phyloP scores from a whole-genome alignment of 2,888 invertebrate species.

The Anorthoa munda region DNA sequence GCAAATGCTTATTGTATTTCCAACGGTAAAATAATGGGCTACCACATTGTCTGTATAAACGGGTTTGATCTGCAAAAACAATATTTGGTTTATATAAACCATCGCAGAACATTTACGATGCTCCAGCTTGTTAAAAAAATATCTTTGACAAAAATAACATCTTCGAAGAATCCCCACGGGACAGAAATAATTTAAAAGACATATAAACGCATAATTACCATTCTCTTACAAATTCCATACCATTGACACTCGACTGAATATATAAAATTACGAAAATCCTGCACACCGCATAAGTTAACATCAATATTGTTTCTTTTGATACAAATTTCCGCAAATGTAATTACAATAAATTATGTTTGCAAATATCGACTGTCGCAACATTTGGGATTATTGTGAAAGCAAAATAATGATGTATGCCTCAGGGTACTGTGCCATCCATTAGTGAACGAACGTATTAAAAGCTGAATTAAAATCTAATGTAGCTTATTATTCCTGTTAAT shows the following conservation, averaged over 20 bases:
- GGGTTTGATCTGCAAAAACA: not conserved
- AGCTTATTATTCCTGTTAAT: constrained; percentile 41
- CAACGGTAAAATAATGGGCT: not conserved
- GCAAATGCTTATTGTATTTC: too few relatives aligned
- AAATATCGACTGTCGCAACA: constrained; percentile 30
- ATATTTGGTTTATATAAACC: not conserved
- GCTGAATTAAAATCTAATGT: constrained; percentile 33
- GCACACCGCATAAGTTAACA: constrained; percentile 6
- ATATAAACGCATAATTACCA: constrained; percentile 4
- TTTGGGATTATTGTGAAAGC: constrained; percentile 37
- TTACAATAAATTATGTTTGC: constrained; percentile 32
- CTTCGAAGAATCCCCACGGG: not conserved
- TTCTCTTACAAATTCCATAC: constrained; percentile 10
- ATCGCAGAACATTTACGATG: not conserved
- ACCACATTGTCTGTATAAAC: too few relatives aligned
- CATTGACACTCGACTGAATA: constrained; percentile 21
- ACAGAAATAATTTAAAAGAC: not conserved
- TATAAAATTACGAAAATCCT: constrained; percentile 18
- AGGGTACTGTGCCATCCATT: constrained; percentile 40
- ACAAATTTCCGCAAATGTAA: constrained; percentile 25
- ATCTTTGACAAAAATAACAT: not conserved
- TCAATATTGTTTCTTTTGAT: constrained; percentile 36
- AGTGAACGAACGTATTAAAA: constrained; percentile 27
- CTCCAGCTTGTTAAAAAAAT: not conserved
- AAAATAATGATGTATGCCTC: constrained; percentile 48